These are phyloP conservation scores for Oedothorax gibbosus DNA, from an alignment of 1,140 invertebrate species.

Conservation along the genomic window DNA sequence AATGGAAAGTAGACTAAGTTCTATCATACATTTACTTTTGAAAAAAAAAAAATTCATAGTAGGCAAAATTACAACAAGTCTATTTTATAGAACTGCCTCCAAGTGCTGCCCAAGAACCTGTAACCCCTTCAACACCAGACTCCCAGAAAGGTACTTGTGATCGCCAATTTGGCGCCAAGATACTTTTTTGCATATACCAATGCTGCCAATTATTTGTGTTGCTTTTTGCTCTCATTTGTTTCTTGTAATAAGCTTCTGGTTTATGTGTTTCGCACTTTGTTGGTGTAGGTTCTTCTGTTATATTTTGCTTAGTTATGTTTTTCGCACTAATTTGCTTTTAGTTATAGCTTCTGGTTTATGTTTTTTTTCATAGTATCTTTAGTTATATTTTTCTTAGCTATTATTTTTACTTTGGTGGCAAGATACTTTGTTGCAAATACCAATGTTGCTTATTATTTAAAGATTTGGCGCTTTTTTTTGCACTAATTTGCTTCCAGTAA, in stretches of 20 bases:
- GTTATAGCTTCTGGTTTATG: too few species aligned
- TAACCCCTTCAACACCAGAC: constrained; percentile 73
- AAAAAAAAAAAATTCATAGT: neutral
- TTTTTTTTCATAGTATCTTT: too few species aligned
- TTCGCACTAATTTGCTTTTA: too few species aligned
- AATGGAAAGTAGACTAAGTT: too few species aligned
- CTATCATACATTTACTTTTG: neutral
- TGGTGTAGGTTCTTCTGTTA: too few species aligned
- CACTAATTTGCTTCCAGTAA: too few species aligned
- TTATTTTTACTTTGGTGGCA: neutral
- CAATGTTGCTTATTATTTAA: neutral
- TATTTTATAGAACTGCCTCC: constrained; percentile 79
- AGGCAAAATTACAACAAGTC: neutral
- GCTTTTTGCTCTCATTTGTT: too few species aligned
- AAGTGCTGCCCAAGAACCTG: constrained; percentile 84
- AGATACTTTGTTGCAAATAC: neutral
- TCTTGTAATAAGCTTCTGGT: too few species aligned
- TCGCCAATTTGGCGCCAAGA: neutral
- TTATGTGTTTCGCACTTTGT: too few species aligned
- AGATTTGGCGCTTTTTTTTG: too few species aligned
- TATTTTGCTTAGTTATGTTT: too few species aligned
- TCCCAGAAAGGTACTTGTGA: constrained; percentile 67
- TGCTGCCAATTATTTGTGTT: neutral
- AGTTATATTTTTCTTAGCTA: neutral
- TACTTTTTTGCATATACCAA: neutral